Conservation (phyloP, 2,113 vertebrate genomes). For the Rousettus leschenaultii region DNA sequence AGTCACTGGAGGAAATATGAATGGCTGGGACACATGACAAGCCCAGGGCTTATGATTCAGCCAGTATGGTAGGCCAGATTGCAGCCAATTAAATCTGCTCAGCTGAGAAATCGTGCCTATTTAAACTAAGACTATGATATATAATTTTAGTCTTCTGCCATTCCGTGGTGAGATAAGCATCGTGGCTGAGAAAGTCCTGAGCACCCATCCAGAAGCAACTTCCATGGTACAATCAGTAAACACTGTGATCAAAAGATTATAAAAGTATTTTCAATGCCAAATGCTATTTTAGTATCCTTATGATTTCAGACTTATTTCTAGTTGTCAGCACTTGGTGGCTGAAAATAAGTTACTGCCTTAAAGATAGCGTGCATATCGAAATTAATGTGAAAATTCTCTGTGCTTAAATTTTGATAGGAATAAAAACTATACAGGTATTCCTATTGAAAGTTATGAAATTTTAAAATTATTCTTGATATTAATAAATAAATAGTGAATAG, state of each 20-base stretch:
- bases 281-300: constrained; percentile 24
- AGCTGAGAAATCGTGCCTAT: constrained; percentile 3
- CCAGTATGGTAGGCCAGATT: not conserved
- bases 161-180: constrained; percentile 35
- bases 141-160: constrained; percentile 47
- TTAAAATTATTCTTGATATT: not conserved
- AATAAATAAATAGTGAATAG: not conserved
- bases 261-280: not conserved
- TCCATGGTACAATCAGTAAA: constrained; percentile 13
- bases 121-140: constrained; percentile 42
- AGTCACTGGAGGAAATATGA: not conserved
- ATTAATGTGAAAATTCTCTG: not conserved
- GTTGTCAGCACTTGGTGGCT: not conserved
- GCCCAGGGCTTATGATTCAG: not conserved
- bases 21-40: not conserved
- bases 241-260: constrained; percentile 15
- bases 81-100: not conserved
- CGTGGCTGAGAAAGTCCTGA: constrained; percentile 35
- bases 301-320: constrained; percentile 29
- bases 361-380: constrained; percentile 31
- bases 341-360: constrained; percentile 36
- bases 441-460: not conserved
- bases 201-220: not conserved
- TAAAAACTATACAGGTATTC: not conserved
- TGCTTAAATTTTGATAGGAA: constrained; percentile 2